phyloP scores from a whole-genome alignment of 2,888 invertebrate species.

The Tanytarsus gracilentus region DNA sequence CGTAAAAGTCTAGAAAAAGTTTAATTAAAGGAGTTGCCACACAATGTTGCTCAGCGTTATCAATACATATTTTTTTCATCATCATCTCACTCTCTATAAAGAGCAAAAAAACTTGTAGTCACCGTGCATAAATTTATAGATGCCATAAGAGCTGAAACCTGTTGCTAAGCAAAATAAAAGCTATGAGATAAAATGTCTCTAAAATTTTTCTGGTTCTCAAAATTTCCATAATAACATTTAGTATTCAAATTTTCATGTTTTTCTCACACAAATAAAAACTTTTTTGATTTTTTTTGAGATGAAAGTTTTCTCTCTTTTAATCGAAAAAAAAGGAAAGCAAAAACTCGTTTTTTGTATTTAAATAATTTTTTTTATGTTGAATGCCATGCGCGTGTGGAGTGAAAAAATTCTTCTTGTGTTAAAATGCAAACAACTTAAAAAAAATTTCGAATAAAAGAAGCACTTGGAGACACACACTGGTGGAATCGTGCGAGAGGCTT shows the following conservation, averaged over 20 bases:
- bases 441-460: too few relatives aligned
- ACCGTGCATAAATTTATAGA: neutral
- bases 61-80: slow-evolving; percentile 3
- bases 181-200: neutral
- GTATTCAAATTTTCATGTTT: slow-evolving; percentile 5
- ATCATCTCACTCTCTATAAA: neutral
- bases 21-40: neutral
- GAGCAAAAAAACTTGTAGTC: neutral
- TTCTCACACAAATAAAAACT: too few relatives aligned
- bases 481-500: too few relatives aligned
- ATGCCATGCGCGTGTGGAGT: neutral
- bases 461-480: too few relatives aligned
- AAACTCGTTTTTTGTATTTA: slow-evolving; percentile 22
- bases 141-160: slow-evolving; percentile 17
- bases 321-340: slow-evolving; percentile 24
- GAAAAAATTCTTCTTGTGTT: too few relatives aligned
- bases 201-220: slow-evolving; percentile 8
- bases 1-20: neutral
- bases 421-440: too few relatives aligned
- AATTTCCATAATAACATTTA: slow-evolving; percentile 19
- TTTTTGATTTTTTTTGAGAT: neutral
- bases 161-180: slow-evolving; percentile 16
- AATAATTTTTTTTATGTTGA: neutral
- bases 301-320: neutral
- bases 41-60: too few relatives aligned